A percentile compares a stretch with the other conserved stretches of the same genome.
These are phyloP conservation scores for Ptychodera flava DNA, from an alignment of 35 echinoderm and acorn worm genomes.

Conservation along the genomic window DNA sequence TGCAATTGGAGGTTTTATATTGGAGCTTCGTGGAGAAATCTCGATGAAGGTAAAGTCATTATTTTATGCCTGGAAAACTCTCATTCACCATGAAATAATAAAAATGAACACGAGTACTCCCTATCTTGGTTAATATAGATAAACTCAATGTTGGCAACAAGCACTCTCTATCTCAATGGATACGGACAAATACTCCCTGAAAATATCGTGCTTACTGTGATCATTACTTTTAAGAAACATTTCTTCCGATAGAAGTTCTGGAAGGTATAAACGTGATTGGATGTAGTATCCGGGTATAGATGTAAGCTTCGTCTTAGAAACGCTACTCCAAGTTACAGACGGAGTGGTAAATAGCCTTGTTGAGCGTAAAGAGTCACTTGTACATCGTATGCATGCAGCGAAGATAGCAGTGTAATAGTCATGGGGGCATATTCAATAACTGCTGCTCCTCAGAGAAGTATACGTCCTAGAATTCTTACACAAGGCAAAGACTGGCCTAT, in stretches of 20 bases:
- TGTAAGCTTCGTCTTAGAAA: too few relatives aligned
- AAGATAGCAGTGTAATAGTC: neutral
- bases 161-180: neutral
- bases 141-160: neutral
- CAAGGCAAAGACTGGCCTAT: neutral
- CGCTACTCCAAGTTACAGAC: too few relatives aligned
- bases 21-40: slow-evolving; percentile 82
- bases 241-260: too few relatives aligned
- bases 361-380: too few relatives aligned
- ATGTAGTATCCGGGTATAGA: too few relatives aligned
- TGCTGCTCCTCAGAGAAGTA: neutral
- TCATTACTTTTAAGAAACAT: neutral
- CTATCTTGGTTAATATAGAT: neutral
- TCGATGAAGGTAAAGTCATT: slow-evolving; percentile 84
- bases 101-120: neutral
- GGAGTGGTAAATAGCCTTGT: too few relatives aligned
- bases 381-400: too few relatives aligned
- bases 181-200: too few relatives aligned
- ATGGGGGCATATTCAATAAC: neutral
- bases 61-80: neutral
- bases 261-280: too few relatives aligned
- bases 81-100: neutral
- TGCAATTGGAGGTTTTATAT: slow-evolving; percentile 77
- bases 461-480: neutral
- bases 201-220: neutral